Conservation (phyloP, 2,113 vertebrate species). For the Regulus satrapa region DNA sequence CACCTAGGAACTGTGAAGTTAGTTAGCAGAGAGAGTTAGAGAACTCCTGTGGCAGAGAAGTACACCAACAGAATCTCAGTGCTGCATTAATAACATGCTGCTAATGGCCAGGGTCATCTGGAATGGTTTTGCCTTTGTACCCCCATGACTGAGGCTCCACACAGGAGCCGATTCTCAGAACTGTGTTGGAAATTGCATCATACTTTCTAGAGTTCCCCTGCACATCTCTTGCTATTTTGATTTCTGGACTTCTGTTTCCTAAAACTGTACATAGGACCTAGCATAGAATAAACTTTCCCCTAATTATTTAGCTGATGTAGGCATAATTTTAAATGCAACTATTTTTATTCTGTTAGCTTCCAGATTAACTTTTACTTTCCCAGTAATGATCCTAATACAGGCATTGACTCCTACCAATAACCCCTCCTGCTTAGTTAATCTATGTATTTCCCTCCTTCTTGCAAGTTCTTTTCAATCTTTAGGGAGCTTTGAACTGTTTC, state of each 20-base stretch:
- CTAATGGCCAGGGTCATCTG: neutral
- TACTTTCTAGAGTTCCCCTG: neutral
- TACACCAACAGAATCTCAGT: neutral
- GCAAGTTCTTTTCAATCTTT: neutral
- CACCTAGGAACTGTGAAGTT: neutral
- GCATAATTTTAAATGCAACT: neutral
- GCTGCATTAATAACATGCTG: neutral
- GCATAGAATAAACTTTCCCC: neutral
- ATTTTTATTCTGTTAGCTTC: neutral
- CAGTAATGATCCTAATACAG: neutral
- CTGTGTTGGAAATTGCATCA: neutral
- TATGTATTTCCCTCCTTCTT: neutral
- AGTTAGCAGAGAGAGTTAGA: neutral
- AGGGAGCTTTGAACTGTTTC: neutral
- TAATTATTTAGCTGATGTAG: neutral
- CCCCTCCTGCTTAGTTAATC: neutral
- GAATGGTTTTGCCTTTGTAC: neutral
- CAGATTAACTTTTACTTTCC: neutral
- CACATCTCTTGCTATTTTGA: neutral
- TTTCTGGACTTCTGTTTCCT: neutral
- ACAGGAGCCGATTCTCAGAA: neutral
- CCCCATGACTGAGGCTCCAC: neutral
- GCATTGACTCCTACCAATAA: neutral
- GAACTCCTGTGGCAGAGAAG: neutral
- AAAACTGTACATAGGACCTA: neutral